Conservation (phyloP, 2,888 invertebrate species). For the Plebejus anna region DNA sequence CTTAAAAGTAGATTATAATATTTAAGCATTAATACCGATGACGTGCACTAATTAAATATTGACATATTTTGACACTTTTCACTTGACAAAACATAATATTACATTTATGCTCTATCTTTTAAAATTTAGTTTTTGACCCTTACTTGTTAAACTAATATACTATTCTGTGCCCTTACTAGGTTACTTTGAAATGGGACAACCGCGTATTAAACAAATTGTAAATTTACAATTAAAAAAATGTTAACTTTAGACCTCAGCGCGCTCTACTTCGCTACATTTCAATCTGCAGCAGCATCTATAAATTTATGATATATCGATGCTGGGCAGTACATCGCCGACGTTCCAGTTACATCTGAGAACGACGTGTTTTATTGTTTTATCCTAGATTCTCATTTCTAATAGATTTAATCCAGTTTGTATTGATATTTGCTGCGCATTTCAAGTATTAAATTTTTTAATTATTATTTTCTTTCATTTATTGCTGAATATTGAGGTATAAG, state of each 20-base stretch:
- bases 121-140: too few relatives aligned
- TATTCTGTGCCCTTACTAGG: too few relatives aligned
- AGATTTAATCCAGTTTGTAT: slow-evolving; percentile 7
- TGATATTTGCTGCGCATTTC: background rate
- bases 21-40: too few relatives aligned
- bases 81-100: too few relatives aligned
- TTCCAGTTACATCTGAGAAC: slow-evolving; percentile 37
- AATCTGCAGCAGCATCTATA: background rate
- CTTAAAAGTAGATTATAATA: too few relatives aligned
- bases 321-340: slow-evolving; percentile 37
- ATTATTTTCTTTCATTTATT: background rate
- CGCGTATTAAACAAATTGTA: too few relatives aligned
- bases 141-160: too few relatives aligned
- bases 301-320: background rate
- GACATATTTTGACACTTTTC: too few relatives aligned
- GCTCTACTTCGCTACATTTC: background rate
- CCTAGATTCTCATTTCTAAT: slow-evolving; percentile 39
- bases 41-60: too few relatives aligned
- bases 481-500: too few relatives aligned
- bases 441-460: background rate
- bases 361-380: slow-evolving; percentile 57
- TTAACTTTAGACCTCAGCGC: background rate
- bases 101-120: too few relatives aligned
- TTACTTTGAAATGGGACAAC: too few relatives aligned
- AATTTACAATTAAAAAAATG: background rate